Evolutionary conservation across 2,797 vertebrate species (phyloP).

Genomic region (Pseudomugil tenellus): DNA sequence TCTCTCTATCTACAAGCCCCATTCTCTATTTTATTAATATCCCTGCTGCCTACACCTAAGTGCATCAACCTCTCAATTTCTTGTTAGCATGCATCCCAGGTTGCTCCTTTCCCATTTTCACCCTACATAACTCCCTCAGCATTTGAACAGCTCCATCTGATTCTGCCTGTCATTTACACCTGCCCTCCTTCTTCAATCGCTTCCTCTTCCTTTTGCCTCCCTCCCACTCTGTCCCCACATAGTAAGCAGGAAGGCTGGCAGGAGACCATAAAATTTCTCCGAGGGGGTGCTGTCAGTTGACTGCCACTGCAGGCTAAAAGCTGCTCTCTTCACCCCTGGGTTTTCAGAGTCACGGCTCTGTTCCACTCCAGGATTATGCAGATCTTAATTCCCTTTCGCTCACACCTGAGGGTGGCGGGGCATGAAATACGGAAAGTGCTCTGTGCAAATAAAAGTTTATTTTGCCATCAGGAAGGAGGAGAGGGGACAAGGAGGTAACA

Average conservation of each 20-base stretch:
- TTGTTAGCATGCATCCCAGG: conserved; percentile 26
- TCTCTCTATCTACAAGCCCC: conserved; percentile 46
- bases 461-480: conserved; percentile 30
- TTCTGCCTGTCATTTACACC: conserved; percentile 40
- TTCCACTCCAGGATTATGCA: conserved; percentile 77
- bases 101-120: conserved; percentile 32
- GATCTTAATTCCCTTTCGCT: conserved; percentile 75
- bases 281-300: conserved; percentile 66
- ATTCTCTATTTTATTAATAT: conserved; percentile 56
- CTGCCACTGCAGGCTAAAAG: conserved; percentile 62
- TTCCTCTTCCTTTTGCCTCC: conserved; percentile 9
- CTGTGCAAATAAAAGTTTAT: conserved; percentile 71
- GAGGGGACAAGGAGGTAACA: neutral
- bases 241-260: conserved; percentile 32
- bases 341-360: conserved; percentile 64
- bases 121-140: neutral
- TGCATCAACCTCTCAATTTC: conserved; percentile 54
- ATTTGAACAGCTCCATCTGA: conserved; percentile 36
- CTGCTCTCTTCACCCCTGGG: conserved; percentile 57
- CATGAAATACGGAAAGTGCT: conserved; percentile 81
- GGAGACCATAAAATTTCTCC: conserved; percentile 66
- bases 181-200: conserved; percentile 20
- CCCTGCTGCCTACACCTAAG: conserved; percentile 50
- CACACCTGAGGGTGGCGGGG: conserved; percentile 80
- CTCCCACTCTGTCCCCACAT: neutral